Conservation (phyloP, 1,140 invertebrate species). For the Pseudomyrmex flavicornis region DNA sequence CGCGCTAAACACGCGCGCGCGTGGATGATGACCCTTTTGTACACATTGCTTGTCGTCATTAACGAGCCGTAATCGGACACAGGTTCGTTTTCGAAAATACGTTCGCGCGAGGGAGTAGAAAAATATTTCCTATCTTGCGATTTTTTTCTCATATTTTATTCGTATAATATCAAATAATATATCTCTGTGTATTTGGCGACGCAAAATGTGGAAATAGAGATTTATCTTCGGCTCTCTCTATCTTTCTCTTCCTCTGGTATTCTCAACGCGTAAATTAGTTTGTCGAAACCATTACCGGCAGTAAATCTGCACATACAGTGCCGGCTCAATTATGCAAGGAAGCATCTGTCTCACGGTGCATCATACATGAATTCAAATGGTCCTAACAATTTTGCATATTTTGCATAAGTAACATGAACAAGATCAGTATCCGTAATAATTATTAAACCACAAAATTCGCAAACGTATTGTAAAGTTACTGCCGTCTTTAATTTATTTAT, state of each 20-base stretch:
- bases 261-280: slow-evolving; percentile 40
- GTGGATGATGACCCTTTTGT: neutral
- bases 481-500: too few species aligned
- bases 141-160: slow-evolving; percentile 3
- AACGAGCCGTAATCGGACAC: slow-evolving; percentile 30
- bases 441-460: neutral
- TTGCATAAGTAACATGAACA: neutral
- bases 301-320: slow-evolving; percentile 17
- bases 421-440: neutral
- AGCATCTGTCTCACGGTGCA: slow-evolving; percentile 16
- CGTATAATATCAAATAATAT: too few species aligned
- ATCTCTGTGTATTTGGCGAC: neutral
- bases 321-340: slow-evolving; percentile 6
- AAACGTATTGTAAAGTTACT: neutral
- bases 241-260: neutral
- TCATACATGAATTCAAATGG: neutral
- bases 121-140: neutral
- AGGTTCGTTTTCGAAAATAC: neutral
- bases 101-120: too few species aligned
- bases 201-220: neutral
- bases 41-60: slow-evolving; percentile 13
- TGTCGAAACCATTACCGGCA: slow-evolving; percentile 17
- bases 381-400: slow-evolving; percentile 2
- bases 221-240: neutral
- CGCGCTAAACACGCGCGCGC: neutral